These are phyloP conservation scores for Megamerina dolium DNA, from an alignment of 2,888 invertebrate genomes.

Conservation along the genomic window DNA sequence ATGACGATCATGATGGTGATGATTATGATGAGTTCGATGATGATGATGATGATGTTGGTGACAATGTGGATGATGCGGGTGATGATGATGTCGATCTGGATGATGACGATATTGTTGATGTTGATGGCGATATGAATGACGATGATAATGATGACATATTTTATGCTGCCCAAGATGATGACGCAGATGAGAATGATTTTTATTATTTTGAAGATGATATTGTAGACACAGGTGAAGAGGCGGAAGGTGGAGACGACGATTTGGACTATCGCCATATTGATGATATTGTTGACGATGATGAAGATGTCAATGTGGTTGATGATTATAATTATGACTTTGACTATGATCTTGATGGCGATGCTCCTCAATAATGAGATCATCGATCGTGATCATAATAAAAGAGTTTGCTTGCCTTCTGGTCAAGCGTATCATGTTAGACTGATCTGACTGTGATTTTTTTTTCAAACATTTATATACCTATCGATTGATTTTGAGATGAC, in stretches of 20 bases:
- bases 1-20: constrained; percentile 6
- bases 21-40: constrained; percentile 10
- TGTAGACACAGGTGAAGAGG: not conserved
- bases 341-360: constrained; percentile 1
- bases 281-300: not conserved
- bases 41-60: constrained; percentile 6
- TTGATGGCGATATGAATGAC: not conserved
- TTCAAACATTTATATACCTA: no score
- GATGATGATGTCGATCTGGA: constrained; percentile 1
- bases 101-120: not conserved
- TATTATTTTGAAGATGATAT: not conserved
- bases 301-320: constrained; percentile 1
- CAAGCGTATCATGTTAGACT: no score
- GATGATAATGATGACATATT: not conserved
- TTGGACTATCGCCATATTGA: not conserved
- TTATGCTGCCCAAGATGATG: constrained; percentile 1
- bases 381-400: no score
- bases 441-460: no score
- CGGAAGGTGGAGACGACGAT: not conserved
- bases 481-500: no score
- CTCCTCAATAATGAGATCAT: no score
- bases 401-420: no score
- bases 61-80: constrained; percentile 1
- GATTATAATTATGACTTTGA: not conserved
- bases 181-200: constrained; percentile 2